Evolutionary conservation across 2,888 invertebrate genomes (phyloP).

Genomic region (Orthosia incerta): DNA sequence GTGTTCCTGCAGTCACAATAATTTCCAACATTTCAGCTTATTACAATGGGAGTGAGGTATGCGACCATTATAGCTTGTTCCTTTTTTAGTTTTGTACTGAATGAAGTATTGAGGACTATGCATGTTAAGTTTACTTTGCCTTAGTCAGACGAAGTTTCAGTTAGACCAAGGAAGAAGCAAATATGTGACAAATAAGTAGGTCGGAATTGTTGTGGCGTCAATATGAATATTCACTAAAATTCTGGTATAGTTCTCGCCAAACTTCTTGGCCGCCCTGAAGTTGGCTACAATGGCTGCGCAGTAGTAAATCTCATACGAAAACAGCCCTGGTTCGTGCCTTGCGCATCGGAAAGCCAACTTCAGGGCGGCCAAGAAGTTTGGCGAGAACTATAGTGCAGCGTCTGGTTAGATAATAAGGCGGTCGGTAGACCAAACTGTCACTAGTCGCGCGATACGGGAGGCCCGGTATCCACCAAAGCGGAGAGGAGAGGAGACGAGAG

Average conservation of each 20-base stretch:
- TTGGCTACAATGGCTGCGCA: too few relatives aligned
- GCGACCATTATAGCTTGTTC: neutral
- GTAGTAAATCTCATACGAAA: too few relatives aligned
- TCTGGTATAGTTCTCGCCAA: too few relatives aligned
- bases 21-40: conserved; percentile 7
- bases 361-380: too few relatives aligned
- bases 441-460: neutral
- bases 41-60: neutral
- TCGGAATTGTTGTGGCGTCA: neutral
- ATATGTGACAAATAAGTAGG: neutral
- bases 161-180: neutral
- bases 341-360: too few relatives aligned
- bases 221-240: conserved; percentile 21
- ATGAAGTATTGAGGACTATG: neutral
- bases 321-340: too few relatives aligned
- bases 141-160: neutral
- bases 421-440: neutral
- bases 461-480: too few relatives aligned
- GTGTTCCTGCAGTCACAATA: conserved; percentile 2
- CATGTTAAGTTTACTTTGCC: neutral
- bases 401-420: neutral
- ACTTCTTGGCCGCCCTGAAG: too few relatives aligned
- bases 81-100: neutral
- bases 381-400: too few relatives aligned
- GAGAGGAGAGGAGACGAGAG: too few relatives aligned